Evolutionary conservation across 1,140 invertebrate species (phyloP), one percentile per base, ranked within the genome.

Genomic region (Drosophila sproati): DNA sequence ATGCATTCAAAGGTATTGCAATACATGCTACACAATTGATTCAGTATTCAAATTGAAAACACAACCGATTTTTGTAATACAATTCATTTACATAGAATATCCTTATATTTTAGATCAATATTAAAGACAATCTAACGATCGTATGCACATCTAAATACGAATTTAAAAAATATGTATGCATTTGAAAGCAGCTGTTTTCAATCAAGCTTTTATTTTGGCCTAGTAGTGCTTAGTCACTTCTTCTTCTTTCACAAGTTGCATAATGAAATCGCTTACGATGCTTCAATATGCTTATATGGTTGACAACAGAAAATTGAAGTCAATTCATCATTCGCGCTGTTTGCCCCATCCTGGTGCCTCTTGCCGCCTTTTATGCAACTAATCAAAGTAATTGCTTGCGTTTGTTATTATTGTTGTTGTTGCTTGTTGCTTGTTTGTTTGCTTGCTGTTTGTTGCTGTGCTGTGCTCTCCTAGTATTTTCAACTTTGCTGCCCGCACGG

Each of bases 401-500:
- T n/a, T 50, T 35, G 35, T 29, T 50, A 31, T 39, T 37, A 59
- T 8, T 69, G 57, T 48, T 70, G 48, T 37, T 54, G 55, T 47
- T 59, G 54, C 12, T 32, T 35, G 34, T 57, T 73, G 51, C 69
- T 69, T 60, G 52, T 50, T 51, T 35, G 1, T 52, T 61, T 66
- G 43, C 29, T 63, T 41, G 35, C 4, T 59, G 35, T 62, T 1
- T 50, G 60, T 47, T 45, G 69, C 5, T 71, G 54, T 54, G 55
- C 35, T 60, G 55, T 70, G 51, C 35, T 50, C 41, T 61, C 56
- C 56, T 43, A 55, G 64, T 61, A 79, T 50, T 88, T 80, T 87
- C 57, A 71, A 68, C 62, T 79, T 47, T 72, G 71, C 43, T 73
- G 50, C 43, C 71, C 52, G 71, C 80, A 87, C 75, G 34, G 64